Evolutionary conservation across 2,113 vertebrate genomes (phyloP).

Genomic region (Odocoileus hemionus): DNA sequence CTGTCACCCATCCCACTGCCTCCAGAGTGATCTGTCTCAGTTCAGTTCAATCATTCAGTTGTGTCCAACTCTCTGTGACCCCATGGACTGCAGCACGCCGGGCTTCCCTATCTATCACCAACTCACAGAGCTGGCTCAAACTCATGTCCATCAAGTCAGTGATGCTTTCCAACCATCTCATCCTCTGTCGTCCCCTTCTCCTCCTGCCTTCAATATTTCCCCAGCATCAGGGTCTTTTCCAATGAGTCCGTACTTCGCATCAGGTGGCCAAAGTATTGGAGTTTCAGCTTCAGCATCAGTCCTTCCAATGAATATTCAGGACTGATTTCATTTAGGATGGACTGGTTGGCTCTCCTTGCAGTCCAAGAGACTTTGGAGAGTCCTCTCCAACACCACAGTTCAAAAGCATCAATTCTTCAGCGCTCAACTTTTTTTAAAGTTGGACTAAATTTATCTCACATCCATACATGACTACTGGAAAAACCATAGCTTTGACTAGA

Average conservation of each 20-base stretch:
- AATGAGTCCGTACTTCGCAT: background rate
- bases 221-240: background rate
- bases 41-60: background rate
- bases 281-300: background rate
- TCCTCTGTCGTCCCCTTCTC: background rate
- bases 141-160: background rate
- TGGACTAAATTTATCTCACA: background rate
- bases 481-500: background rate
- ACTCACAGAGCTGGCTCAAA: background rate
- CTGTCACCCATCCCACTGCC: background rate
- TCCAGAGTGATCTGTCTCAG: background rate
- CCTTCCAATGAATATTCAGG: background rate
- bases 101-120: background rate
- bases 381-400: background rate
- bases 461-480: background rate
- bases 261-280: background rate
- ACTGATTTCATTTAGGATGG: background rate
- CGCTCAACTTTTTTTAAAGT: background rate
- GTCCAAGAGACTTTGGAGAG: background rate
- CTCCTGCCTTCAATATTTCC: background rate
- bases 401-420: background rate
- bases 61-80: background rate
- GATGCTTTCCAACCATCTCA: background rate
- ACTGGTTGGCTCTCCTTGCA: background rate
- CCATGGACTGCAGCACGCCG: fast-evolving